Conservation (phyloP, 1,140 invertebrate genomes). For the Eumaeus atala region DNA sequence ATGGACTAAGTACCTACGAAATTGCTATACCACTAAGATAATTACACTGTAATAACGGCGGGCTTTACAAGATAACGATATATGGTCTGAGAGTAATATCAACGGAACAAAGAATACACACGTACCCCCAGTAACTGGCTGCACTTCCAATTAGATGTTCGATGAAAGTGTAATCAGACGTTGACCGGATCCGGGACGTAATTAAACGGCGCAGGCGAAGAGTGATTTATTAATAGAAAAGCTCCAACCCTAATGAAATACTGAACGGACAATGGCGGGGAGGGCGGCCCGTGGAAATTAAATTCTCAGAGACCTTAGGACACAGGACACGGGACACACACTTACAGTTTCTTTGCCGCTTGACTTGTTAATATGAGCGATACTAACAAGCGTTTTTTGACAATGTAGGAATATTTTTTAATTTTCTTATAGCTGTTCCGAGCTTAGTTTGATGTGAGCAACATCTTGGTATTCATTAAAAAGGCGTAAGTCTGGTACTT, state of each 20-base stretch:
- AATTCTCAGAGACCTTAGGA: conserved; percentile 53
- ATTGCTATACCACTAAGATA: conserved; percentile 22
- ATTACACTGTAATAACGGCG: conserved; percentile 19
- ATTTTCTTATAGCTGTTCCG: no score
- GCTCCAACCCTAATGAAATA: conserved; percentile 74
- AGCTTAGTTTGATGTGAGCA: no score
- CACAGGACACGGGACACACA: conserved; percentile 42
- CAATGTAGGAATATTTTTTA: no score
- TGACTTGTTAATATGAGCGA: no score
- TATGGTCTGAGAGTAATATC: conserved; percentile 43
- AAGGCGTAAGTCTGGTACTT: no score
- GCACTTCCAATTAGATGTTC: conserved; percentile 72
- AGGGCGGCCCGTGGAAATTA: conserved; percentile 65
- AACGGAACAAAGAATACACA: conserved; percentile 64
- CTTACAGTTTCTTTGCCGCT: conserved; percentile 52
- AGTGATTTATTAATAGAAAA: conserved; percentile 76
- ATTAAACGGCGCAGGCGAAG: conserved; percentile 71
- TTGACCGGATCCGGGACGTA: conserved; percentile 66
- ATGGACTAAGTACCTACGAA: no score
- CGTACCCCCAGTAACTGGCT: conserved; percentile 40
- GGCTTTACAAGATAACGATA: conserved; percentile 15
- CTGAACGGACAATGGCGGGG: conserved; percentile 69
- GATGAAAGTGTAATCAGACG: conserved; percentile 73
- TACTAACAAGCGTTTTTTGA: no score
- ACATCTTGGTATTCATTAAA: no score